A percentile compares a stretch with the other conserved stretches of the same genome.
These are phyloP conservation scores for Cerastis rubricosa DNA, from an alignment of 2,888 invertebrate genomes.

Conservation along the genomic window DNA sequence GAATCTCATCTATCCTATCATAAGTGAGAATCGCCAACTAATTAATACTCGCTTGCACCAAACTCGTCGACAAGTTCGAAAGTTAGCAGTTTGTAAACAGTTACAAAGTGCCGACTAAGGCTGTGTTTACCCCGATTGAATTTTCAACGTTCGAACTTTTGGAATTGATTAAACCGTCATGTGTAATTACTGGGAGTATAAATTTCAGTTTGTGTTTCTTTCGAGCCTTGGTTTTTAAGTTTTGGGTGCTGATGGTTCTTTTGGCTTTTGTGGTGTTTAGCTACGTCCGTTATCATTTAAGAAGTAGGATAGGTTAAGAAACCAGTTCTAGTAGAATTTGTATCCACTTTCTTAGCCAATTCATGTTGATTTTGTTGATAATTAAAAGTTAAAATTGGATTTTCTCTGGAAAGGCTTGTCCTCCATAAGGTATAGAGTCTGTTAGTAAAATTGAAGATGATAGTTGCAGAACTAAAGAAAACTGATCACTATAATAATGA, in stretches of 20 bases:
- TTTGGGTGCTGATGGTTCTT: not conserved
- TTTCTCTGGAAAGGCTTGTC: too few species aligned
- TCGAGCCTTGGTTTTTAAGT: not conserved
- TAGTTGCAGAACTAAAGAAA: too few species aligned
- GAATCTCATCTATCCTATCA: not conserved
- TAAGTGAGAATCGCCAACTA: constrained; percentile 27
- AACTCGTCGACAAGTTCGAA: constrained; percentile 32
- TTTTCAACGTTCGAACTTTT: constrained; percentile 63
- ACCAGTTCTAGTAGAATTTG: not conserved
- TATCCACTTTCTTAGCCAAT: not conserved
- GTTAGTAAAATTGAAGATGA: too few species aligned
- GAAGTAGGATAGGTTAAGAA: not conserved
- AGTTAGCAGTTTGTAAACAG: constrained; percentile 49
- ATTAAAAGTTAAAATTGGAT: too few species aligned
- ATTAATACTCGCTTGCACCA: constrained; percentile 46
- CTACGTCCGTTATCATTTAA: not conserved
- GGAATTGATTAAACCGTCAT: constrained; percentile 59
- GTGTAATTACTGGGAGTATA: constrained; percentile 30
- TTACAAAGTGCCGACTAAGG: constrained; percentile 47
- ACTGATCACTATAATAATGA: too few species aligned
- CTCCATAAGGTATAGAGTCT: too few species aligned
- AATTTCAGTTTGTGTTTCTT: constrained; percentile 24
- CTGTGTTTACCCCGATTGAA: constrained; percentile 61
- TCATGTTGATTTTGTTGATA: too few species aligned
- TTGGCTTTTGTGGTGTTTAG: not conserved